Percentiles rank a stretch among this genome's conserved stretches.
phyloP scores from a whole-genome alignment of 2,888 invertebrate species.

The Mythimna loreyi region DNA sequence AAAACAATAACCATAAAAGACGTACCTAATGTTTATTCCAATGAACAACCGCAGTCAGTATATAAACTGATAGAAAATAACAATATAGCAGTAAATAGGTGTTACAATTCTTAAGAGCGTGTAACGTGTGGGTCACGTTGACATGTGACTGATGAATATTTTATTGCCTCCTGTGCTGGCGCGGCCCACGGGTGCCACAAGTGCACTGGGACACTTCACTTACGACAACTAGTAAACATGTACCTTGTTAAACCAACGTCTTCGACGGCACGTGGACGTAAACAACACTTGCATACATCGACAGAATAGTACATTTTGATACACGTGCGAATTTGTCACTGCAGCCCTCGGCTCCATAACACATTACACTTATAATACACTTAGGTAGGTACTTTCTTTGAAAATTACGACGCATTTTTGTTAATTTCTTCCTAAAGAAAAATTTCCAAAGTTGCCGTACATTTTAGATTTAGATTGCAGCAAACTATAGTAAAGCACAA shows the following conservation, averaged over 20 bases:
- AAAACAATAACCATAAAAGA: conserved; percentile 9
- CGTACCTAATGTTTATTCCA: conserved; percentile 21
- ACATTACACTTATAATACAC: too few species aligned
- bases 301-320: conserved; percentile 46
- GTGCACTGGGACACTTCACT: conserved; percentile 59
- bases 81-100: conserved; percentile 66
- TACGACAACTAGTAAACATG: conserved; percentile 51
- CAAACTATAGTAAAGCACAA: too few species aligned
- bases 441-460: too few species aligned
- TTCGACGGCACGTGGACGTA: conserved; percentile 39
- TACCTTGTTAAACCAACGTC: conserved; percentile 50
- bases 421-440: too few species aligned
- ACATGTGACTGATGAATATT: conserved; percentile 87
- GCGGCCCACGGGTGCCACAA: conserved; percentile 77
- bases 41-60: conserved; percentile 7
- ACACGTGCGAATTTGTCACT: too few species aligned
- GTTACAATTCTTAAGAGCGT: conserved; percentile 64
- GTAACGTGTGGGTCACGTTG: conserved; percentile 76
- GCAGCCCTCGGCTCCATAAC: too few species aligned
- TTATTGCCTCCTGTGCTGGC: conserved; percentile 83
- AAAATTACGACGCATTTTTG: too few species aligned
- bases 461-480: too few species aligned
- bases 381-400: too few species aligned
- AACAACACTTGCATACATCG: conserved; percentile 32
- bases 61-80: conserved; percentile 51